Base-by-base conservation (phyloP, 2,888 invertebrate species). In the Polydrusus cervinus region DNA sequence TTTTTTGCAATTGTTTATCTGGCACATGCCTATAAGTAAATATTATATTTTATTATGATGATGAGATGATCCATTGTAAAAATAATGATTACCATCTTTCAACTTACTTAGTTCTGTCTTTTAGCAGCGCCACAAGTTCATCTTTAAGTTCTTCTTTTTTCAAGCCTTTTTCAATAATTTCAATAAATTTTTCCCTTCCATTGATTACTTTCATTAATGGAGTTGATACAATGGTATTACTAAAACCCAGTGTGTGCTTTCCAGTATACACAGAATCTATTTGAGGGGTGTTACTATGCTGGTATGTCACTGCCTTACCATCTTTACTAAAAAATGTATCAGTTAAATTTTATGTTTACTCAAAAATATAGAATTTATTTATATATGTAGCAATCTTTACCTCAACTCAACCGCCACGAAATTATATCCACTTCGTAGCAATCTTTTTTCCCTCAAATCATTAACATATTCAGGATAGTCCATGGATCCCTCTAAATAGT, bases 121-220 rank as follows among this genome's bases (percentile, higher is more conserved):
- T 92, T 20, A 95, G 87, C 45, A 95, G 84, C 10, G 85, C 78
- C 51, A 92, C 82, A 25, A 94, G 87, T 74, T 90, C 89, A 34
- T 90, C 86, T 49, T 91, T 85, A 3, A 94, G 87, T 53, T 87
- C 80, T 3, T 89, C 85, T 82, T 90, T 86, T 1, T 80, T 60
- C 0, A 79, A 86, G 10, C 79, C 81, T 79, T 87, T 85, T 0
- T 83, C 81, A 7, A 94, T 87, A 34, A 94, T 91, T 49, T 89
- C 86, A 79, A 88, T 84, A 79, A 95, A 91, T 70, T 86, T 86
- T 13, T 87, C 80, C 74, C 87, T 89, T 0, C 95, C 95, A 64
- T 87, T 88, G 55, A 87, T 84, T 0, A 94, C 94, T 87, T 95
- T 95, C 78, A 88, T 88, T 65, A 93, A 89, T 0, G 95, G 94